Base-by-base conservation (phyloP, 2,797 vertebrate species). In the Sandelia bainsii region DNA sequence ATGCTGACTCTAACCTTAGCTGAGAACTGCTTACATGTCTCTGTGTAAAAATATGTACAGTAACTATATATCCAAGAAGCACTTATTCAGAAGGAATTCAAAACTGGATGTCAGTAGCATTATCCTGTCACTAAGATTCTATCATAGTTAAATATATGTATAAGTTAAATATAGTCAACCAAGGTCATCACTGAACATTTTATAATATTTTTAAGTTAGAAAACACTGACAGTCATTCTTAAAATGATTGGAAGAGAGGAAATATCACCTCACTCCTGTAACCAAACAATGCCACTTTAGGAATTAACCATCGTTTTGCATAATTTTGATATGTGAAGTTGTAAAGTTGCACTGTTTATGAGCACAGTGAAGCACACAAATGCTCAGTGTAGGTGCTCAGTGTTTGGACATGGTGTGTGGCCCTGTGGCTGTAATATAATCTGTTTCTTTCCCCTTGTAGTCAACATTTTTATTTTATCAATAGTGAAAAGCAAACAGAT, bases 21-120 rank as follows among this genome's bases (percentile, higher is more conserved):
- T 39, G 39, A 65, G 9, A 56, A 49, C 42, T 13, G 19, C 7
- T 45, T 46, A 19, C 4, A 34, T 9, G 37, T 23, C n/a, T 69
- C 3, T 44, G 27, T 50, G n/a, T 53, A 54, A 75, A 13, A 52
- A 60, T 69, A n/a, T 54, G 39, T 22, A 6, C 8, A 20, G 3
- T 10, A 16, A 22, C 25, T 29, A 14, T 6, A 20, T n/a, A 49
- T 19, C 7, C 19, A 52, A 42, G n/a, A 14, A 40, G 7, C 17
- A n/a, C 27, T 14, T 62, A 42, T 14, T 32, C 6, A 23, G 10
- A 39, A 39, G 12, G 8, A 39, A 39, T 39, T 40, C 4, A 40
- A 40, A 42, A 42, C 13, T 4, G 14, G 37, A 39, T 11, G 10
- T 39, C 37, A 39, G 12, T 5, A 14, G 13, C 6, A 42, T 42